These are phyloP conservation scores for Galerucella nymphaeae DNA, from an alignment of 2,888 invertebrate species.

Conservation along the genomic window DNA sequence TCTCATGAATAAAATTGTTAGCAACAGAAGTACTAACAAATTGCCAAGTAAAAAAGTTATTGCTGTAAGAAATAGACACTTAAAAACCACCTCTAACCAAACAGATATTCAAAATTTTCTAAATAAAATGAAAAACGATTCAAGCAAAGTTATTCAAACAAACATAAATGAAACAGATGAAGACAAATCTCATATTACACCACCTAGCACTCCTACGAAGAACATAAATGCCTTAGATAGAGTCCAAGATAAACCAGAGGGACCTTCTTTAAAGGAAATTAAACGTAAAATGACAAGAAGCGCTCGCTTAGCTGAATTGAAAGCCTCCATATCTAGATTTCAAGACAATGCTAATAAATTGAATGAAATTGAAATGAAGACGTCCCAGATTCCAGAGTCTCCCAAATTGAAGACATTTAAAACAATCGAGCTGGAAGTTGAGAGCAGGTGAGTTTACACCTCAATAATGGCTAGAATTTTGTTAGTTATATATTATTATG, in stretches of 20 bases:
- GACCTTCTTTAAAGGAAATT: constrained; percentile 77
- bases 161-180: constrained; percentile 27
- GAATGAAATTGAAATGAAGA: constrained; percentile 64
- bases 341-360: constrained; percentile 74
- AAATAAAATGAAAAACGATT: constrained; percentile 50
- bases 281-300: constrained; percentile 76
- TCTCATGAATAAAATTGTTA: constrained; percentile 44
- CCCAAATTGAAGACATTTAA: constrained; percentile 76
- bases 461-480: constrained; percentile 12
- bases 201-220: constrained; percentile 56
- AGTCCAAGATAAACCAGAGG: constrained; percentile 68
- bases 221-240: constrained; percentile 65
- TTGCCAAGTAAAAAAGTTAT: constrained; percentile 37
- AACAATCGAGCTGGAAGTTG: constrained; percentile 80
- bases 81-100: constrained; percentile 49
- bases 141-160: constrained; percentile 22
- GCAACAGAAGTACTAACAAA: constrained; percentile 29
- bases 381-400: constrained; percentile 61
- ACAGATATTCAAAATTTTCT: constrained; percentile 56
- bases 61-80: constrained; percentile 46
- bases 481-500: not conserved
- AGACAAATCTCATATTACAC: constrained; percentile 50
- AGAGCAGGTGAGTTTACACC: constrained; percentile 71
- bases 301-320: constrained; percentile 76
- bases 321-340: constrained; percentile 74